Percentiles rank a stretch among this genome's conserved stretches.
Evolutionary conservation across 2,888 invertebrate genomes (phyloP).

Genomic region (Caenorhabditis zanzibari): DNA sequence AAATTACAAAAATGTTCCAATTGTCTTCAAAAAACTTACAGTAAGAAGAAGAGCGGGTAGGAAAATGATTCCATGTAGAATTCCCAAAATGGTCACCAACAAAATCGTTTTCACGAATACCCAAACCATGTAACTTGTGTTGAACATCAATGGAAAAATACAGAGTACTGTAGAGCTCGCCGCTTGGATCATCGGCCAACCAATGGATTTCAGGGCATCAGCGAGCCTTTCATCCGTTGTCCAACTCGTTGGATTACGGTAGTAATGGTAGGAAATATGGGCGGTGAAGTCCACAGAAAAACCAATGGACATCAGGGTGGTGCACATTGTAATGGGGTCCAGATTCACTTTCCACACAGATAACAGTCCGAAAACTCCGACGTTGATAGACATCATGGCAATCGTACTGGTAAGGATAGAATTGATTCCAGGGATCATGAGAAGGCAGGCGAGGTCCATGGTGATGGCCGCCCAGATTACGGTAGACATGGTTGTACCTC

Average conservation of each 20-base stretch:
- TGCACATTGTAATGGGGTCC: conserved; percentile 79
- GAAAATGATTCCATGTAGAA: conserved; percentile 77
- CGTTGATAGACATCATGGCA: conserved; percentile 78
- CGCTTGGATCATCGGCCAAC: conserved; percentile 80
- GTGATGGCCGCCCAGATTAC: conserved; percentile 76
- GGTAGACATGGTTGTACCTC: conserved; percentile 73
- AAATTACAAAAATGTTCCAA: not conserved
- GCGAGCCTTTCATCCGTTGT: conserved; percentile 73
- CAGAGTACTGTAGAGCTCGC: conserved; percentile 75
- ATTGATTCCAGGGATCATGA: conserved; percentile 75
- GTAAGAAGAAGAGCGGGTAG: conserved; percentile 75
- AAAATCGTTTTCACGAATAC: conserved; percentile 77
- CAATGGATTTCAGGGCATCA: conserved; percentile 76
- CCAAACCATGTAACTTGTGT: conserved; percentile 75
- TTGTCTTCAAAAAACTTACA: conserved; percentile 49
- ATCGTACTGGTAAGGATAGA: conserved; percentile 73
- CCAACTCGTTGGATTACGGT: conserved; percentile 73
- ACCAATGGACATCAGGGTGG: conserved; percentile 75
- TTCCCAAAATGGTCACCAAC: conserved; percentile 73
- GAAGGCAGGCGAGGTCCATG: conserved; percentile 77
- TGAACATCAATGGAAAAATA: conserved; percentile 71
- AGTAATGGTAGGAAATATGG: conserved; percentile 78
- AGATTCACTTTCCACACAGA: conserved; percentile 77
- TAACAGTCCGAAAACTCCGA: conserved; percentile 77
- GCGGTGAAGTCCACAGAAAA: conserved; percentile 76